Percentiles rank a stretch among this genome's conserved stretches.
Conservation (phyloP, 1,140 invertebrate species). For the Cherax destructor region DNA sequence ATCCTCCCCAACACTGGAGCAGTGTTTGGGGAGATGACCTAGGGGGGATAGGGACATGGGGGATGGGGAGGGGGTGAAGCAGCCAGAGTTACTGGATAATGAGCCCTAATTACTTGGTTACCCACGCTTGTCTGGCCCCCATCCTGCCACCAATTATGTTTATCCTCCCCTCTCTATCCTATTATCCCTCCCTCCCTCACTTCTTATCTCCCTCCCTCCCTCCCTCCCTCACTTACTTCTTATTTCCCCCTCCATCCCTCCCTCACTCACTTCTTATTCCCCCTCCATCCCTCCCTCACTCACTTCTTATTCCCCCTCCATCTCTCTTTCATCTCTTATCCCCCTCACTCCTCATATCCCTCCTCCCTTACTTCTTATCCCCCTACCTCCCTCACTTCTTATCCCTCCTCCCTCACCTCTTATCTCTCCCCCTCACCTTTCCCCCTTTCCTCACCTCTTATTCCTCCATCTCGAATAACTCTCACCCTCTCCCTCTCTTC, state of each 20-base stretch:
- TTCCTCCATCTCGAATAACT: background rate
- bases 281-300: background rate
- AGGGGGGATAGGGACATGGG: background rate
- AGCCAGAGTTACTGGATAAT: slow-evolving; percentile 35
- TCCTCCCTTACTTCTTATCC: background rate
- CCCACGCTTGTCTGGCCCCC: slow-evolving; percentile 35
- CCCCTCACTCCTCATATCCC: background rate
- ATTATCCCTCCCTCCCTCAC: background rate
- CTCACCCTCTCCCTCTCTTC: background rate
- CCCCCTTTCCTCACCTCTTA: background rate
- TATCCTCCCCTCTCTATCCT: background rate
- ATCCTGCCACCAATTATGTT: slow-evolving; percentile 43
- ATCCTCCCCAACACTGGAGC: no score
- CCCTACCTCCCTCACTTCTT: background rate
- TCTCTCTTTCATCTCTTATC: background rate
- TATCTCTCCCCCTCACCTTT: background rate
- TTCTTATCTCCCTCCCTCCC: background rate
- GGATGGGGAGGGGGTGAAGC: background rate
- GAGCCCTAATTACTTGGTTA: slow-evolving; percentile 52
- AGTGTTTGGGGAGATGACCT: no score
- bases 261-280: background rate
- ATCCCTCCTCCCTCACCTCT: background rate
- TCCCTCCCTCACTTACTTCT: background rate
- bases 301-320: background rate
- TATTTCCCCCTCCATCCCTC: slow-evolving; percentile 16